Conservation (phyloP, 2,797 vertebrate species). For the Eulemur albifrons region DNA sequence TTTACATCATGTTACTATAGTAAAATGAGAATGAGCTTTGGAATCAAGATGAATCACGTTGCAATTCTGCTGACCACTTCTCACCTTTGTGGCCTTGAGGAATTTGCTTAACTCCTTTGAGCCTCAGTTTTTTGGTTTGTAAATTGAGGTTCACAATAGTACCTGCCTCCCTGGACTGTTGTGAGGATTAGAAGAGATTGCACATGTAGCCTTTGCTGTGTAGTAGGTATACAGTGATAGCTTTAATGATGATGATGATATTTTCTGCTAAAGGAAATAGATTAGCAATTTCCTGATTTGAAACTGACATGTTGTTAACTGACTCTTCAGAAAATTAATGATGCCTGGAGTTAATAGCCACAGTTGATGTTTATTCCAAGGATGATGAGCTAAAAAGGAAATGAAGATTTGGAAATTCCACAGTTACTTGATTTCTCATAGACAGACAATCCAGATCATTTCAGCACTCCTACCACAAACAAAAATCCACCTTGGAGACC, state of each 20-base stretch:
- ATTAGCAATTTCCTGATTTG: constrained; percentile 43
- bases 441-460: constrained; percentile 31
- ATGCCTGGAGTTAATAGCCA: constrained; percentile 43
- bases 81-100: background rate
- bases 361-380: constrained; percentile 26
- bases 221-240: background rate
- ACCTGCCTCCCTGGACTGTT: background rate
- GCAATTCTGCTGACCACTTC: constrained; percentile 26
- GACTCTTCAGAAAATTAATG: constrained; percentile 51
- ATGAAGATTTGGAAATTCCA: constrained; percentile 29
- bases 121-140: constrained; percentile 18
- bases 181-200: background rate
- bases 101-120: constrained; percentile 18
- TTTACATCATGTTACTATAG: constrained; percentile 25
- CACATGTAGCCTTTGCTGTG: background rate
- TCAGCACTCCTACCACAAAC: background rate
- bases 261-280: constrained; percentile 34
- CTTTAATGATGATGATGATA: background rate
- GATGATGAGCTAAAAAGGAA: constrained; percentile 5
- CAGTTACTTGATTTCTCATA: constrained; percentile 24
- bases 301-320: constrained; percentile 10
- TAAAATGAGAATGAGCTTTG: constrained; percentile 13
- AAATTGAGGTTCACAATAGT: constrained; percentile 23
- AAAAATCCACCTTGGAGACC: constrained; percentile 4
- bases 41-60: constrained; percentile 41